phyloP scores from a whole-genome alignment of 2,113 vertebrate species.

The Ceyx margarethae region DNA sequence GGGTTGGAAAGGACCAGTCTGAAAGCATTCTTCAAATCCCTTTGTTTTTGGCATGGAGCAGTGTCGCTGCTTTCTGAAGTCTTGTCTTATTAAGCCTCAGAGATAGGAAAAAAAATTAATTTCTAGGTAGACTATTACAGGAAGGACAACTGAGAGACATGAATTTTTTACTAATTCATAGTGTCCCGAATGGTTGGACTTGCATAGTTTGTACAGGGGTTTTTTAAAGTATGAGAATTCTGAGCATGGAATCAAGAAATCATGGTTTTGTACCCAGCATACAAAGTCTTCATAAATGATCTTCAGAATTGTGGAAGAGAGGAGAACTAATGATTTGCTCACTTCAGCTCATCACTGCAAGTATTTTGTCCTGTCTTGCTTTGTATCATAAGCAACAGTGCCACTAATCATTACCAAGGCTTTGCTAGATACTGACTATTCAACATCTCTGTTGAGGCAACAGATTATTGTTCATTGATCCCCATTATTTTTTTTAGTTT shows the following conservation, averaged over 20 bases:
- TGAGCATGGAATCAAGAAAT: background rate
- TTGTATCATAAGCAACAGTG: background rate
- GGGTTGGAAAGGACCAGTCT: background rate
- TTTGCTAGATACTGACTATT: background rate
- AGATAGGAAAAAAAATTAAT: background rate
- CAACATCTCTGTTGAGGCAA: background rate
- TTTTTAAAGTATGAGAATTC: background rate
- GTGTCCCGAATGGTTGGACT: background rate
- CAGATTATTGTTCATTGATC: background rate
- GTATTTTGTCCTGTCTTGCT: background rate
- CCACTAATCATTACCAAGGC: background rate
- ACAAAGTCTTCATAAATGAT: background rate
- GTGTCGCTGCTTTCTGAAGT: background rate
- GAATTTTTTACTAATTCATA: background rate
- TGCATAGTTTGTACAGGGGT: background rate
- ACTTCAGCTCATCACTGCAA: background rate
- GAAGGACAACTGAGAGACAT: background rate
- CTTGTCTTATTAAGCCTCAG: background rate
- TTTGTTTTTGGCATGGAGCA: background rate
- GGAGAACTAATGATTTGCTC: background rate
- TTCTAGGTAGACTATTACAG: background rate
- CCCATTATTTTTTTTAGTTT: background rate
- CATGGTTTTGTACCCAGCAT: background rate
- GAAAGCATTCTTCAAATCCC: background rate
- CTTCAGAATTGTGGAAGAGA: background rate